Base-by-base conservation (phyloP, 2,113 vertebrate genomes). In the Leucoraja erinaceus region DNA sequence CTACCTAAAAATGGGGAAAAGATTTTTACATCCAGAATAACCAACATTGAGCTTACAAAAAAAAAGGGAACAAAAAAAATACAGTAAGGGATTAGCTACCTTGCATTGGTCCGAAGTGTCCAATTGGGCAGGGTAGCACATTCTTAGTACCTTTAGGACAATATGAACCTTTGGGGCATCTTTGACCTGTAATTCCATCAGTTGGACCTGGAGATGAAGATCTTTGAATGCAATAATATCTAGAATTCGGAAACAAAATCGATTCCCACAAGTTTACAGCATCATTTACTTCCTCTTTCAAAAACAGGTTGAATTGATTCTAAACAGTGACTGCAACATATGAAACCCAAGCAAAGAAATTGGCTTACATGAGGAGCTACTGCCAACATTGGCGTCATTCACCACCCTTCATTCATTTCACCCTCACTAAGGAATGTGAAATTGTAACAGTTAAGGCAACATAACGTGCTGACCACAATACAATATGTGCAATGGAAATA, bases 221-320 rank as follows among this genome's bases (percentile, higher is more conserved):
- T 0, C 97, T 94, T 94, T 95, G 96, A 0, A 93, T 95, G 94
- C 98, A 98, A 93, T 97, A 98, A 95, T 97, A 98, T 0, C 98
- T 98, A 98, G 83, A 14, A 95, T 93, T 88, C 59, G 18, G 59
- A 28, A 61, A 33, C 5, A 66, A 31, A 63, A 63, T 14, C 63
- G 16, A 14, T 88, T 31, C 6, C 83, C 31, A 31, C 63, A 83
- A 20, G 9, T 47, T 54, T 47, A 59, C 5, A 2, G 33, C 78
- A 54, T 56, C 81, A n/a, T 59, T 86, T 25, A 10, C 11, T 11
- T 25, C 11, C 12, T 83, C 20, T 61, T 86, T 86, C 61, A 86
- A n/a, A 63, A 86, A 63, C 5, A 14, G 0, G 28, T 83, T 56
- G 38, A 81, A 81, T 22, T 25, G 79, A 83, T 83, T 9, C 79